A percentile compares a stretch with the other conserved stretches of the same genome.
Conservation (phyloP, 2,113 vertebrate species). For the Ceratotherium simum region DNA sequence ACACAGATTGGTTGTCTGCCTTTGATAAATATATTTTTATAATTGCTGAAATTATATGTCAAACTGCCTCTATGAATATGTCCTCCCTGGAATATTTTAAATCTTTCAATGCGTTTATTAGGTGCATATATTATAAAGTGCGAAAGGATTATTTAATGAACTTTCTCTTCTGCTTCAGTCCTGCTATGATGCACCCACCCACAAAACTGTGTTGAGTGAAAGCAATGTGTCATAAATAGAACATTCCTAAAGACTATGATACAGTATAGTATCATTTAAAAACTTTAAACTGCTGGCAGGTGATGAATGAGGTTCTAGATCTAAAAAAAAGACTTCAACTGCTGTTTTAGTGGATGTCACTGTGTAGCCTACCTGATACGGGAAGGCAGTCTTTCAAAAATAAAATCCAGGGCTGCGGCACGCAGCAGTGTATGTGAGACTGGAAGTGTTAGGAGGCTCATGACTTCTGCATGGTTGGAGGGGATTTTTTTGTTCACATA, state of each 20-base stretch:
- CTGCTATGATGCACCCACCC: constrained; percentile 49
- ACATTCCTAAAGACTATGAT: constrained; percentile 5
- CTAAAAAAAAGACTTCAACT: neutral
- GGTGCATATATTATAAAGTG: constrained; percentile 70
- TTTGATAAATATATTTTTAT: constrained; percentile 70
- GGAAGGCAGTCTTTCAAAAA: too few relatives aligned
- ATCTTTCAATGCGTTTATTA: constrained; percentile 68
- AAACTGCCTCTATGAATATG: constrained; percentile 46
- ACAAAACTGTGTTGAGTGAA: constrained; percentile 52
- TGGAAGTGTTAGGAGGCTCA: neutral
- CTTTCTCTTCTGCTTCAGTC: constrained; percentile 65
- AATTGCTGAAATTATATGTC: constrained; percentile 70
- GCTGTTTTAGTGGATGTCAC: neutral
- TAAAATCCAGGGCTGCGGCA: neutral
- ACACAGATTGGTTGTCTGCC: neutral
- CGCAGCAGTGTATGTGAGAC: accelerated
- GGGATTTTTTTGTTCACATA: neutral
- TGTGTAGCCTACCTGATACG: neutral
- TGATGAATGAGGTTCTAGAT: constrained; percentile 8
- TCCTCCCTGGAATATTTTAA: constrained; percentile 66
- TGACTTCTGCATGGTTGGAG: neutral
- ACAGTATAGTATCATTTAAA: constrained; percentile 46
- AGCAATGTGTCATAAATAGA: constrained; percentile 56
- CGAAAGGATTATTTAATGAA: constrained; percentile 75
- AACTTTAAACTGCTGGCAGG: neutral